Conservation (phyloP, 2,113 vertebrate species). For the Bagarius yarrelli region DNA sequence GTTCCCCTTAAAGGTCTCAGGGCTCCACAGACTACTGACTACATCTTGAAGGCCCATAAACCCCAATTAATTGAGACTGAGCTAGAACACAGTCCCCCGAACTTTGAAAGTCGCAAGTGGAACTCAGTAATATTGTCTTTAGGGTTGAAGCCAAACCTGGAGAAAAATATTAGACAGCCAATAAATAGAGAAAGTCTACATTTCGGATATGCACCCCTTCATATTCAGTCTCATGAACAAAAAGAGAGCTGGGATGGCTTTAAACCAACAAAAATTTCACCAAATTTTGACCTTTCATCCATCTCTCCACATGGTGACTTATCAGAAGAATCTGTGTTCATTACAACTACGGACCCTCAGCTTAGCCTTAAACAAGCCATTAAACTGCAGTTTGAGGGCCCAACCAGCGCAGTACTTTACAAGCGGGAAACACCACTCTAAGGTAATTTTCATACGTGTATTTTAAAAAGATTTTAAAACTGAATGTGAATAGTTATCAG, state of each 20-base stretch:
- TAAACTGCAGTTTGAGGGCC: slow-evolving; percentile 80
- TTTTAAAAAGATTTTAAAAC: background rate
- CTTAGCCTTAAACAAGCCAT: slow-evolving; percentile 80
- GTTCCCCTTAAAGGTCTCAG: slow-evolving; percentile 54
- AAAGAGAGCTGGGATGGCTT: slow-evolving; percentile 57
- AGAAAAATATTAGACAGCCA: slow-evolving; percentile 51
- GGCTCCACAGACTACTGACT: slow-evolving; percentile 52
- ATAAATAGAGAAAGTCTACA: slow-evolving; percentile 64
- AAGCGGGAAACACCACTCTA: slow-evolving; percentile 79
- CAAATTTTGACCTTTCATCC: slow-evolving; percentile 52
- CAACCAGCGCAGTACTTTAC: slow-evolving; percentile 72
- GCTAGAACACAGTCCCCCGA: slow-evolving; percentile 38
- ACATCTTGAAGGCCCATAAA: slow-evolving; percentile 57
- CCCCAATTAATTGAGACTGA: slow-evolving; percentile 59
- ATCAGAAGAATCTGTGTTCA: slow-evolving; percentile 56
- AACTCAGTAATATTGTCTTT: slow-evolving; percentile 71
- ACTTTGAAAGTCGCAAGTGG: slow-evolving; percentile 58
- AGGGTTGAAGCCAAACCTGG: slow-evolving; percentile 68
- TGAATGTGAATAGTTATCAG: slow-evolving; percentile 1
- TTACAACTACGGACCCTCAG: slow-evolving; percentile 72
- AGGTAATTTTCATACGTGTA: slow-evolving; percentile 39
- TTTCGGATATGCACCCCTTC: slow-evolving; percentile 65
- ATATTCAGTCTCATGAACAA: slow-evolving; percentile 58
- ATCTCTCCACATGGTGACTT: slow-evolving; percentile 59
- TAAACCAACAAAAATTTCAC: slow-evolving; percentile 58